Percentiles rank a stretch among this genome's conserved stretches.
phyloP scores from a whole-genome alignment of 2,797 vertebrate species.

The Tapera naevia region DNA sequence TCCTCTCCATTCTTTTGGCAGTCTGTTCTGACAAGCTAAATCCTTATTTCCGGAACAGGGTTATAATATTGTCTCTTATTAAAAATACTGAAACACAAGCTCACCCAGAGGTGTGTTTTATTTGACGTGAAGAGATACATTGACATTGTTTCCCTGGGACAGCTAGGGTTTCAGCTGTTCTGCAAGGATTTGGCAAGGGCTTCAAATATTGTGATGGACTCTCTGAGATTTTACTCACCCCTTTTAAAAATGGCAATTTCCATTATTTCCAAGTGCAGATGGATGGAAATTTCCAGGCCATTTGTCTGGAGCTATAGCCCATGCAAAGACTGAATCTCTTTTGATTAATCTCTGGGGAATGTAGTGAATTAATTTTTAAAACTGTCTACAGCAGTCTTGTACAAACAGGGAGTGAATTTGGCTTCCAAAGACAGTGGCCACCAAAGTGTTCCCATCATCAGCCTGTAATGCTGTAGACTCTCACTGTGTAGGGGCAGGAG shows the following conservation, averaged over 20 bases:
- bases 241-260: conserved; percentile 30
- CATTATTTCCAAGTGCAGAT: conserved; percentile 1
- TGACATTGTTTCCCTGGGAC: conserved; percentile 34
- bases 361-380: not conserved
- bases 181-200: not conserved
- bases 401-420: not conserved
- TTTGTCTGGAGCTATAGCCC: not conserved
- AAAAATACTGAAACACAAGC: conserved; percentile 31
- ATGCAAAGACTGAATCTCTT: not conserved
- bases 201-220: not conserved
- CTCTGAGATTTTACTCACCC: conserved; percentile 34
- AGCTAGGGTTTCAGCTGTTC: conserved; percentile 16
- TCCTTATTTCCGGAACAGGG: conserved; percentile 37
- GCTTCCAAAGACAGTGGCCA: not conserved
- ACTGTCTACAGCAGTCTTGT: not conserved
- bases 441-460: not conserved
- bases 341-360: not conserved
- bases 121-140: conserved; percentile 4
- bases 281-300: conserved; percentile 14
- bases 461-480: not conserved
- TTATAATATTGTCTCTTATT: conserved; percentile 42
- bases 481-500: not conserved
- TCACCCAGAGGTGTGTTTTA: conserved; percentile 58
- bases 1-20: not conserved
- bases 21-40: not conserved